A percentile compares a stretch with the other conserved stretches of the same genome.
These are phyloP conservation scores for Eurois occulta DNA, from an alignment of 2,888 invertebrate species.

Conservation along the genomic window DNA sequence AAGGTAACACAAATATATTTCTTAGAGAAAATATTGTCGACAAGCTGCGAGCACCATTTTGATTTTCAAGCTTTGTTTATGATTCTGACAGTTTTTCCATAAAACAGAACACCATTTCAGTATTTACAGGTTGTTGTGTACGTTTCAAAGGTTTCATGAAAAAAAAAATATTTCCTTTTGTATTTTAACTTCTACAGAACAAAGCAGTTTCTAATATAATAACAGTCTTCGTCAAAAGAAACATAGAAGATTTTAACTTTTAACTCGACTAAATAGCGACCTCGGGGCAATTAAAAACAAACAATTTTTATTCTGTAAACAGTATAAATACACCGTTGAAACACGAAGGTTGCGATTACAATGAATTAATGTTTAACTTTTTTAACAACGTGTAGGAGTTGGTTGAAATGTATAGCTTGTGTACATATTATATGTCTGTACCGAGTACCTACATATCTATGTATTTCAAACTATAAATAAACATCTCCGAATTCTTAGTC, in stretches of 20 bases:
- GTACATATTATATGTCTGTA: neutral
- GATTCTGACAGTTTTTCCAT: neutral
- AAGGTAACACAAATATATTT: neutral
- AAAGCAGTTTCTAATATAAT: constrained; percentile 55
- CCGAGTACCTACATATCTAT: neutral
- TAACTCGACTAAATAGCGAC: constrained; percentile 38
- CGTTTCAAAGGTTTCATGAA: constrained; percentile 33
- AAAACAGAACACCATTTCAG: neutral
- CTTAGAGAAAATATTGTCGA: neutral
- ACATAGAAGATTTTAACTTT: constrained; percentile 42
- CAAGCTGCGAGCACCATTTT: neutral
- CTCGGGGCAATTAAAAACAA: constrained; percentile 37
- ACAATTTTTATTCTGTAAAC: constrained; percentile 30
- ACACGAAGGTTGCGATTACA: constrained; percentile 8
- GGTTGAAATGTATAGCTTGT: neutral
- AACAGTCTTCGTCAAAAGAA: constrained; percentile 41
- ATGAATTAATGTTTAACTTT: neutral
- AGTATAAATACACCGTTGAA: constrained; percentile 12
- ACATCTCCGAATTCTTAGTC: neutral
- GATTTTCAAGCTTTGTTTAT: neutral
- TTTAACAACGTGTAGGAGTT: neutral
- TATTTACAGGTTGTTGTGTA: constrained; percentile 14
- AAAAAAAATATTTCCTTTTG: constrained; percentile 34
- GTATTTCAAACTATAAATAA: neutral
- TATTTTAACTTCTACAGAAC: constrained; percentile 17